These are phyloP conservation scores for Chitala chitala DNA, from an alignment of 2,113 vertebrate genomes.

Conservation along the genomic window DNA sequence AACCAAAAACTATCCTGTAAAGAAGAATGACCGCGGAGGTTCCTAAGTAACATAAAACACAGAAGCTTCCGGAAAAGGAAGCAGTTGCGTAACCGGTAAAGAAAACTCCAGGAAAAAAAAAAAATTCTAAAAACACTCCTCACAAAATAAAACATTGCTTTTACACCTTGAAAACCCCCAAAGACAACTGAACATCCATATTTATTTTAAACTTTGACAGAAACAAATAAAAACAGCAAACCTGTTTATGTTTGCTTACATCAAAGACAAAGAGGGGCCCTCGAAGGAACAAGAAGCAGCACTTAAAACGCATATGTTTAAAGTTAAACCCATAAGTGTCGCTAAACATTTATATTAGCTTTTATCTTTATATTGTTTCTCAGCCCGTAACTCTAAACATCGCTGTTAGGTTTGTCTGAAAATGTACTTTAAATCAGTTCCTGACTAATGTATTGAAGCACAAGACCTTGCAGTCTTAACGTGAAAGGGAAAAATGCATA, in stretches of 20 bases:
- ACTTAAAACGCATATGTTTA: slow-evolving; percentile 40
- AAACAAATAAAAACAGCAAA: slow-evolving; percentile 4
- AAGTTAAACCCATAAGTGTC: slow-evolving; percentile 38
- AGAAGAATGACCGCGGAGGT: slow-evolving; percentile 66
- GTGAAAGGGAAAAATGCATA: slow-evolving; percentile 26
- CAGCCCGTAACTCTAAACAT: slow-evolving; percentile 31
- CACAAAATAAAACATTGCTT: slow-evolving; percentile 38
- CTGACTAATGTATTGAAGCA: slow-evolving; percentile 22
- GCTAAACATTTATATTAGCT: slow-evolving; percentile 32
- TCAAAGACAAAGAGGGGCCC: slow-evolving; percentile 28
- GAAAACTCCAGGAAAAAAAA: slow-evolving; percentile 35
- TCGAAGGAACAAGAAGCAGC: slow-evolving; percentile 42
- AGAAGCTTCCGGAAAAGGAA: slow-evolving; percentile 70
- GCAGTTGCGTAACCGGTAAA: slow-evolving; percentile 66
- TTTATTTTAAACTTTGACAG: slow-evolving; percentile 27
- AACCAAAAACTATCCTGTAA: slow-evolving; percentile 63
- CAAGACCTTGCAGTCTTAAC: not conserved
- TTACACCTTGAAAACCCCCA: slow-evolving; percentile 16
- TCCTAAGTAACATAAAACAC: slow-evolving; percentile 82
- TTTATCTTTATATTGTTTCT: slow-evolving; percentile 29
- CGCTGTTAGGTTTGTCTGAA: slow-evolving; percentile 27
- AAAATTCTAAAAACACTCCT: slow-evolving; percentile 60
- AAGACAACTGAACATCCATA: slow-evolving; percentile 19
- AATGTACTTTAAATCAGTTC: slow-evolving; percentile 20
- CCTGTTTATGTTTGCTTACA: slow-evolving; percentile 21